Percentiles rank a stretch among this genome's conserved stretches.
Conservation (phyloP, 2,113 vertebrate genomes). For the Antigone vipio region DNA sequence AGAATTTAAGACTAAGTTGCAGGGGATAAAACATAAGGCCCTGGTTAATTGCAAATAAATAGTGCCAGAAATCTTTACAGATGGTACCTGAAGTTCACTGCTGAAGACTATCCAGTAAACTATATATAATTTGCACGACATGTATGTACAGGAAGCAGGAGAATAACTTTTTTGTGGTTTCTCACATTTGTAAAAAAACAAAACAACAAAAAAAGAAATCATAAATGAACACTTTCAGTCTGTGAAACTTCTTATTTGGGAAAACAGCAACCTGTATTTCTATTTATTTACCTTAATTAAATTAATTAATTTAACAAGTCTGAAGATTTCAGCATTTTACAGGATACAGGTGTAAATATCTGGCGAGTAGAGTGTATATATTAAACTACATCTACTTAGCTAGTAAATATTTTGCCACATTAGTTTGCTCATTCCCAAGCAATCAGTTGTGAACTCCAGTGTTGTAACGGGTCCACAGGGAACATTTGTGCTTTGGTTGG, state of each 20-base stretch:
- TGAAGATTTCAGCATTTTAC: background rate
- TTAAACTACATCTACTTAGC: slow-evolving; percentile 1
- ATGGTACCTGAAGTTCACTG: slow-evolving; percentile 70
- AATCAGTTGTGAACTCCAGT: slow-evolving; percentile 31
- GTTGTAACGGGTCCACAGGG: slow-evolving; percentile 32
- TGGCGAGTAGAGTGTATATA: background rate
- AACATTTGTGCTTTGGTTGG: slow-evolving; percentile 65
- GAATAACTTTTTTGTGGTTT: background rate
- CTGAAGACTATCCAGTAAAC: slow-evolving; percentile 43
- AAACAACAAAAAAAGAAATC: background rate
- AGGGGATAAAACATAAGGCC: slow-evolving; percentile 72
- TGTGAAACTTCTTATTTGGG: background rate
- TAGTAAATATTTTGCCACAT: slow-evolving; percentile 25
- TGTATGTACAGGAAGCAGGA: background rate
- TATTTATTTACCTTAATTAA: slow-evolving; percentile 37
- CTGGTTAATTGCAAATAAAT: slow-evolving; percentile 73
- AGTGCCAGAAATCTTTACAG: slow-evolving; percentile 67
- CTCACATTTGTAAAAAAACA: background rate
- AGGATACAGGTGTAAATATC: slow-evolving; percentile 46
- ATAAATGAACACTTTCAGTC: background rate
- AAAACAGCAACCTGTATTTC: background rate
- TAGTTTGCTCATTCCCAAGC: slow-evolving; percentile 43
- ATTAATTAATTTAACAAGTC: slow-evolving; percentile 35
- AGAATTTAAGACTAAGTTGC: slow-evolving; percentile 47
- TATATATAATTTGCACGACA: slow-evolving; percentile 27